These are phyloP conservation scores for Andrena flavipes DNA, from an alignment of 2,888 invertebrate species.

Conservation along the genomic window DNA sequence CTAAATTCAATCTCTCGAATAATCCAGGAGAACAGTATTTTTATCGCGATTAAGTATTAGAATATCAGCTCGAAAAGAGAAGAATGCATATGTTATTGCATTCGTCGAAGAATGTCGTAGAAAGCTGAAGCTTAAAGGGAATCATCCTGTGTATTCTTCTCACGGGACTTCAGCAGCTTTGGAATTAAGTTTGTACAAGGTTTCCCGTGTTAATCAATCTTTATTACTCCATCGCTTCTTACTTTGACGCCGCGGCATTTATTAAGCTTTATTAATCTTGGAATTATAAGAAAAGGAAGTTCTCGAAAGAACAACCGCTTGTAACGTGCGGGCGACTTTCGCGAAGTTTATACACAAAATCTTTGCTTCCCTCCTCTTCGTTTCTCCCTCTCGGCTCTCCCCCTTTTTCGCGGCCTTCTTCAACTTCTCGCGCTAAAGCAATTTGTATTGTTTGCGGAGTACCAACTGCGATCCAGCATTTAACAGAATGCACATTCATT, in stretches of 20 bases:
- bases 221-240: background rate
- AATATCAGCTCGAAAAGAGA: no score
- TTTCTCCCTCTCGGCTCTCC: background rate
- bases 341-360: no score
- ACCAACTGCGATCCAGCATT: background rate
- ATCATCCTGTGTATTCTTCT: background rate
- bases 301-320: no score
- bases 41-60: no score
- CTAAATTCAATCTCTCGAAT: no score
- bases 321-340: no score
- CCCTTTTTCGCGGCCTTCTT: background rate
- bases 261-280: background rate
- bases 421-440: background rate
- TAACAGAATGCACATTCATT: background rate
- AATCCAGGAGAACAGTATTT: no score
- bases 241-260: background rate
- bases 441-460: background rate
- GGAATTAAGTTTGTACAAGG: background rate
- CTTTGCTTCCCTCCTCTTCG: background rate
- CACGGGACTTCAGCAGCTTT: background rate
- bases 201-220: slow-evolving; percentile 3
- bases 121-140: no score
- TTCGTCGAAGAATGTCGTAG: no score
- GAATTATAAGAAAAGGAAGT: no score
- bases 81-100: no score